phyloP scores from a whole-genome alignment of 2,797 vertebrate species.

The Neoniphon sammara region DNA sequence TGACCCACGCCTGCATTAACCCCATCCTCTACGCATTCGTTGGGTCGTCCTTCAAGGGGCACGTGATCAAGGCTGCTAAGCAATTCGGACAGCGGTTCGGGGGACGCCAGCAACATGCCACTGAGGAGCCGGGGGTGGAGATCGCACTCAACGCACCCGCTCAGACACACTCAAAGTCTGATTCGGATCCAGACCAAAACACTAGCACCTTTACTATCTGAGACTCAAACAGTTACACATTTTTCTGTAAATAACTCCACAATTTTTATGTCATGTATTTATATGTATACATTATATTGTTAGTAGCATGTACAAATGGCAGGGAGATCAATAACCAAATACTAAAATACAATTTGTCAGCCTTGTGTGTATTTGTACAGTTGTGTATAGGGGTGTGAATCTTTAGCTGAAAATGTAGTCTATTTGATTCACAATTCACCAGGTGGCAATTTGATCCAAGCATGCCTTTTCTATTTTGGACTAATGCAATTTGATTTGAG shows the following conservation, averaged over 20 bases:
- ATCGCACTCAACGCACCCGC: conserved; percentile 72
- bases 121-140: conserved; percentile 70
- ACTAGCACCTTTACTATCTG: conserved; percentile 88
- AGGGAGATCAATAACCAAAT: neutral
- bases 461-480: too few relatives aligned
- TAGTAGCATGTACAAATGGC: neutral
- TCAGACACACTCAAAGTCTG: conserved; percentile 79
- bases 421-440: too few relatives aligned
- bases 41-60: conserved; percentile 90
- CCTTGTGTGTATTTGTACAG: conserved; percentile 29
- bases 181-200: conserved; percentile 78
- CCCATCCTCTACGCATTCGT: conserved; percentile 91
- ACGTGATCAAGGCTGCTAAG: conserved; percentile 87
- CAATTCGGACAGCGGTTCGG: conserved; percentile 75
- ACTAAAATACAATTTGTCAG: neutral
- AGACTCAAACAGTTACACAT: conserved; percentile 17
- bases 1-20: conserved; percentile 93
- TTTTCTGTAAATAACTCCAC: conserved; percentile 25
- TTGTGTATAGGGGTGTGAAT: conserved; percentile 6
- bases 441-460: too few relatives aligned
- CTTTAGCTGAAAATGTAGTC: too few relatives aligned
- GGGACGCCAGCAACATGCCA: conserved; percentile 57
- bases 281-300: conserved; percentile 25
- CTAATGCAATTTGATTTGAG: too few relatives aligned
- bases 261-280: conserved; percentile 1